Conservation (phyloP, 2,113 vertebrate genomes). For the Calidris pugnax region DNA sequence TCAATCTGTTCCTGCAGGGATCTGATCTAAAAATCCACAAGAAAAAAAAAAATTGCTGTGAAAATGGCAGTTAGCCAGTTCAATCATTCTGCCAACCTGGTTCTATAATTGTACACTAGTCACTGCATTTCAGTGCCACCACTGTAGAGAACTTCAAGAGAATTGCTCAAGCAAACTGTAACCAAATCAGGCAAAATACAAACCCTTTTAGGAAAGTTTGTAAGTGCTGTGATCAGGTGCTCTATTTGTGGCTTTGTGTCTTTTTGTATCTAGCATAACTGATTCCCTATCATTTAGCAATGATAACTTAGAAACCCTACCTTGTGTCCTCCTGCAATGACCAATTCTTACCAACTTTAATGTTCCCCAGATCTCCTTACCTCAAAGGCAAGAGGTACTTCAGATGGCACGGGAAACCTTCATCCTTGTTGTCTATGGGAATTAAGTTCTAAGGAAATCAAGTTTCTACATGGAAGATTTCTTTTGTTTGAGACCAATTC, state of each 20-base stretch:
- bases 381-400: background rate
- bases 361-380: background rate
- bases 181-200: background rate
- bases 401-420: background rate
- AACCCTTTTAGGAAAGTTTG: background rate
- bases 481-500: background rate
- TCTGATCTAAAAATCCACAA: constrained; percentile 60
- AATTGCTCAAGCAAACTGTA: background rate
- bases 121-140: background rate
- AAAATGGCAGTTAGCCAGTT: constrained; percentile 50
- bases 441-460: background rate
- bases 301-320: background rate
- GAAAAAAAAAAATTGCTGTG: background rate
- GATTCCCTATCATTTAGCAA: background rate
- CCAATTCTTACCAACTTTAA: background rate
- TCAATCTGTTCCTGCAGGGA: constrained; percentile 62
- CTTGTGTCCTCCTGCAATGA: background rate
- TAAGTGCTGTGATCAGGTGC: background rate
- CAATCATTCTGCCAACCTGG: background rate
- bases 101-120: background rate
- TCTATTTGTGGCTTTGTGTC: background rate
- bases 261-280: background rate
- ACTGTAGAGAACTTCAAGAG: background rate
- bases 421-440: background rate
- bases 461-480: background rate